A percentile compares a stretch with the other conserved stretches of the same genome.
phyloP scores from a whole-genome alignment of 2,797 vertebrate species.

The Ptychobarbus kaznakovi region DNA sequence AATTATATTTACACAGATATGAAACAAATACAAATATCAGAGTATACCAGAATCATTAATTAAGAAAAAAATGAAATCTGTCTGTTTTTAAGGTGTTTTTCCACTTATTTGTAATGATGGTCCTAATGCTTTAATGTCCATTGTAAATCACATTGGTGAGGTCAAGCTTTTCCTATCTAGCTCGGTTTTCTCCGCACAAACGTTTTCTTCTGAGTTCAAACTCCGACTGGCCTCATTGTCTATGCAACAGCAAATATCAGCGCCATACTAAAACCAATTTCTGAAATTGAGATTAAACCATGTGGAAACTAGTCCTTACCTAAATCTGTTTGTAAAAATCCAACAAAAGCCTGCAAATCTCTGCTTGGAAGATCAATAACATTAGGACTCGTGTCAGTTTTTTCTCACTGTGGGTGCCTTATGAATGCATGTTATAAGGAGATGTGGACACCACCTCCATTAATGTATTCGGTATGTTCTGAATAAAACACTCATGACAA shows the following conservation, averaged over 20 bases:
- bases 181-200: conserved; percentile 5
- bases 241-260: conserved; percentile 7
- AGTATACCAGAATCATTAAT: not conserved
- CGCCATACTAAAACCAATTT: not conserved
- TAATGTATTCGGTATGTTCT: not conserved
- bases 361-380: not conserved
- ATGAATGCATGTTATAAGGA: conserved; percentile 20
- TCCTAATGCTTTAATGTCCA: not conserved
- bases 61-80: not conserved
- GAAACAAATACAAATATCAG: conserved; percentile 6
- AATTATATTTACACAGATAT: conserved; percentile 12
- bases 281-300: not conserved
- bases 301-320: not conserved
- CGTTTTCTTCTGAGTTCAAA: not conserved
- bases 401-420: conserved; percentile 14
- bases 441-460: conserved; percentile 6
- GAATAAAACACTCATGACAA: not conserved
- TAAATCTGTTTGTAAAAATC: not conserved
- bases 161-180: conserved; percentile 45
- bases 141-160: conserved; percentile 41
- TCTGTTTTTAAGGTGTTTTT: not conserved
- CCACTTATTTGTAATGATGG: not conserved
- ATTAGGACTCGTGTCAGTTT: conserved; percentile 1
- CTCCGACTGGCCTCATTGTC: conserved; percentile 11
- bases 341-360: not conserved